Percentiles rank a stretch among this genome's conserved stretches.
Conservation (phyloP, 2,113 vertebrate species). For the Cariama cristata region DNA sequence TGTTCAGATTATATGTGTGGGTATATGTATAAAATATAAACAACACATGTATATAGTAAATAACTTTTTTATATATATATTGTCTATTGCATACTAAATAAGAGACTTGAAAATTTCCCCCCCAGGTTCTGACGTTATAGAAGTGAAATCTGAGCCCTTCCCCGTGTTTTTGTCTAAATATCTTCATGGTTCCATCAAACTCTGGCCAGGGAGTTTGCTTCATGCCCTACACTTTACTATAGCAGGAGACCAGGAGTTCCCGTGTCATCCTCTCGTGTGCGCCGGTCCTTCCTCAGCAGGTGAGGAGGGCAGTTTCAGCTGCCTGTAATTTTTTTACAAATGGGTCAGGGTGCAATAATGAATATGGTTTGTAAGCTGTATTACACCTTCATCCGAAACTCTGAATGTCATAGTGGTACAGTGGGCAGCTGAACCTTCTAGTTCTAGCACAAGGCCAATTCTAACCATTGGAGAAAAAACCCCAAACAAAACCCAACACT, state of each 20-base stretch:
- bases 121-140: background rate
- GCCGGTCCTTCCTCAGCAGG: background rate
- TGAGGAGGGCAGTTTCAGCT: background rate
- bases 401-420: background rate
- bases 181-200: background rate
- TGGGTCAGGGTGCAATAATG: background rate
- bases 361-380: background rate
- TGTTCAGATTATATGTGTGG: background rate
- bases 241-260: background rate
- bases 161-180: background rate
- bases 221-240: accelerated
- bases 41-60: background rate
- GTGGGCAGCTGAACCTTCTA: background rate
- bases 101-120: background rate
- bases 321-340: background rate
- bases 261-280: accelerated
- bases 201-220: background rate
- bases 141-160: background rate
- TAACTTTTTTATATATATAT: background rate
- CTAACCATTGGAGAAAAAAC: background rate
- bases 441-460: background rate
- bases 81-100: background rate
- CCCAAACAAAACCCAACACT: background rate
- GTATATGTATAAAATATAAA: background rate
- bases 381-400: background rate